Evolutionary conservation across 2,113 vertebrate species (phyloP), one percentile per base, ranked within the genome.

Genomic region (Sprattus sprattus): DNA sequence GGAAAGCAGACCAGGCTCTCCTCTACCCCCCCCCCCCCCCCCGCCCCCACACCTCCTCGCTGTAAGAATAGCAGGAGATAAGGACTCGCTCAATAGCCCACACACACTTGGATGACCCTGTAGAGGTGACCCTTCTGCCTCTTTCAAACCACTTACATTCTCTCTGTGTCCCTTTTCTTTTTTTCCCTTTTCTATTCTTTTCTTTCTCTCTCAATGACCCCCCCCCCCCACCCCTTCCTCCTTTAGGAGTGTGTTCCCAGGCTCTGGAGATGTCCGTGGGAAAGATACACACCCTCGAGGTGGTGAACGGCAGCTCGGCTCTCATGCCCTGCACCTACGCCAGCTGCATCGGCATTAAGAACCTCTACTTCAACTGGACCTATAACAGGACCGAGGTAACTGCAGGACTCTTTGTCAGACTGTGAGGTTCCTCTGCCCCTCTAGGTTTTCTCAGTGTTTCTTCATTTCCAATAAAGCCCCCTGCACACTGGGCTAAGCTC

Each of bases 321-420:
- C 93, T 97, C 86, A 93, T 99, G 89, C 97, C 97, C 71, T 99
- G 98, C 86, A 88, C 46, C 50, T 99, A 98, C 90, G 83, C 83
- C 90, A 97, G 96, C 92, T 99, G 98, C 89, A 97, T 96, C 0
- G 98, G 97, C 90, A 98, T 98, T 46, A 91, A 94, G 89, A 93
- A 97, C 86, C 95, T 99, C 2, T 91, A 91, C 88, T 99, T 99
- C 95, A 94, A 88, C 25, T 99, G 98, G 98, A 92, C 92, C 2
- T 95, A 89, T 83, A 93, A 94, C 46, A 78, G 28, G 87, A 93
- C 90, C 95, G 95, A 49, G 93, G 93, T 57, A 84, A 91, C 85
- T 0, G 16, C 0, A 93, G 83, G 93, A 94, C 47, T 11, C 47
- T 9, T 49, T 11, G 8, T 49, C 46, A 47, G 46, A 47, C 46